phyloP scores from a whole-genome alignment of 2,797 vertebrate genomes.

The Thaleichthys pacificus region DNA sequence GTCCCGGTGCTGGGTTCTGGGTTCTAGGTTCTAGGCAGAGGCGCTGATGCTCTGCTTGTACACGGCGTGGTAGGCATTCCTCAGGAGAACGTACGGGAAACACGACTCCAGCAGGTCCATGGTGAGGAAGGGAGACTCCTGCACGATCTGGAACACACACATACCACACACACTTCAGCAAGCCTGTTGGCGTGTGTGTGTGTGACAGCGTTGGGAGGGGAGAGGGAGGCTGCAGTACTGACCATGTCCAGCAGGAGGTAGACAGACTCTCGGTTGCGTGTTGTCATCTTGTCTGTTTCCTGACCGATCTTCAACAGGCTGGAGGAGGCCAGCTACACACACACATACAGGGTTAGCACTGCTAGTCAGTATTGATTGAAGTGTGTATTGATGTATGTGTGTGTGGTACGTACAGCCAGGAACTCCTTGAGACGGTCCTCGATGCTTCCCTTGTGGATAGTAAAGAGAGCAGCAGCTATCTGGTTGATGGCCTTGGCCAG shows the following conservation, averaged over 20 bases:
- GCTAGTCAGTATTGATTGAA: slow-evolving; percentile 10
- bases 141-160: slow-evolving; percentile 84
- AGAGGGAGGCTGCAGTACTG: slow-evolving; percentile 44
- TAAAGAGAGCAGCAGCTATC: slow-evolving; percentile 46
- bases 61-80: slow-evolving; percentile 95
- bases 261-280: slow-evolving; percentile 95
- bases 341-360: neutral
- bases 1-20: neutral
- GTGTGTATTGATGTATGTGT: slow-evolving; percentile 19
- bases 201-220: neutral
- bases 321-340: slow-evolving; percentile 89
- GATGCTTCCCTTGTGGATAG: slow-evolving; percentile 91
- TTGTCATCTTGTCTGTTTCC: slow-evolving; percentile 97
- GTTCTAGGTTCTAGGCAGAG: slow-evolving; percentile 39
- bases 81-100: slow-evolving; percentile 96
- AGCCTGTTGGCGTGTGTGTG: too few species aligned
- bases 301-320: slow-evolving; percentile 98
- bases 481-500: slow-evolving; percentile 84
- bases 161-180: slow-evolving; percentile 20
- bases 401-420: slow-evolving; percentile 84
- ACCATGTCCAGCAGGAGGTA: slow-evolving; percentile 99
- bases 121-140: slow-evolving; percentile 98
- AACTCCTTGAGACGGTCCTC: slow-evolving; percentile 99
- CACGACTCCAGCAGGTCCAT: slow-evolving; percentile 99
- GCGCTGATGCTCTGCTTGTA: slow-evolving; percentile 59